Percentiles rank a stretch among this genome's conserved stretches.
Evolutionary conservation across 2,113 vertebrate species (phyloP).

Genomic region (Ranitomeya imitator): DNA sequence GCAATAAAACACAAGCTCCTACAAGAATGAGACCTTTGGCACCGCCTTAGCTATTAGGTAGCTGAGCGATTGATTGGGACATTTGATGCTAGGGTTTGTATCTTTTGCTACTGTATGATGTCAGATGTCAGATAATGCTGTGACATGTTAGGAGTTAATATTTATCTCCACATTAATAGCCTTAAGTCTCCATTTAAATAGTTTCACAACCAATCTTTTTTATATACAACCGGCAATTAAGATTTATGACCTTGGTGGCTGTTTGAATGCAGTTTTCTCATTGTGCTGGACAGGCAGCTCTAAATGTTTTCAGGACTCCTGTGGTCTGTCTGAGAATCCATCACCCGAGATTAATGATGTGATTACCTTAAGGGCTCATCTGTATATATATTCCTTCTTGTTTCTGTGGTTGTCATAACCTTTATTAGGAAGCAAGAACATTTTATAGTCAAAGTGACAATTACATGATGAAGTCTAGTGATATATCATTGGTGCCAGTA

Average conservation of each 20-base stretch:
- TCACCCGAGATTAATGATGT: constrained; percentile 57
- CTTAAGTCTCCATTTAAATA: constrained; percentile 8
- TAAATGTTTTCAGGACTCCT: constrained; percentile 46
- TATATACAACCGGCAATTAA: constrained; percentile 48
- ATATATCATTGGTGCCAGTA: constrained; percentile 5
- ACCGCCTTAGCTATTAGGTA: neutral
- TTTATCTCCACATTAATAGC: constrained; percentile 21
- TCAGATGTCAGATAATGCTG: constrained; percentile 3
- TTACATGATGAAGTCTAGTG: constrained; percentile 38
- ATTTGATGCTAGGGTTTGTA: neutral
- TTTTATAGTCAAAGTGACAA: constrained; percentile 56
- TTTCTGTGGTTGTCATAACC: neutral
- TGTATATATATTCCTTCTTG: constrained; percentile 53
- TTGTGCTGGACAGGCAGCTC: constrained; percentile 50
- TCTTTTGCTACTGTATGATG: neutral
- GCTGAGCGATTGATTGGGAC: neutral
- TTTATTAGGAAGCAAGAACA: neutral
- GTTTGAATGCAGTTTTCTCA: constrained; percentile 57
- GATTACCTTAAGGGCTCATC: constrained; percentile 52
- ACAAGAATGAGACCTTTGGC: neutral
- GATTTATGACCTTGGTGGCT: constrained; percentile 58
- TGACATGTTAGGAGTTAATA: constrained; percentile 28
- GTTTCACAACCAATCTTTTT: constrained; percentile 39
- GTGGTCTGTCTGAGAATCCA: constrained; percentile 3
- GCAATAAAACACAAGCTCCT: neutral